These are phyloP conservation scores for Symphodus melops DNA, from an alignment of 2,113 vertebrate genomes.

Conservation along the genomic window DNA sequence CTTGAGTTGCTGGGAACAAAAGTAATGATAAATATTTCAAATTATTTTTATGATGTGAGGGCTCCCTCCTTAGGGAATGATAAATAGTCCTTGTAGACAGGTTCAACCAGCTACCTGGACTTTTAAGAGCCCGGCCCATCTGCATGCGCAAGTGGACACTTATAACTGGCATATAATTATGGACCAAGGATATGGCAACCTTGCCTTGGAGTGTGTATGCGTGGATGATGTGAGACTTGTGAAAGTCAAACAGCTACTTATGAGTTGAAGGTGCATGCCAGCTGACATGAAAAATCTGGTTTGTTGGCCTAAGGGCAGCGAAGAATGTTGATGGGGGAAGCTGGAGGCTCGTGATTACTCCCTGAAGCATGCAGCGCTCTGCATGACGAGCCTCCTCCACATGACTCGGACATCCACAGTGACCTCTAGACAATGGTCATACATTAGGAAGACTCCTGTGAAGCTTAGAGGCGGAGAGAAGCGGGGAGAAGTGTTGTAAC, in stretches of 20 bases:
- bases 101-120: constrained; percentile 73
- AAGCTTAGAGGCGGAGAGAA: constrained; percentile 39
- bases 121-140: constrained; percentile 75
- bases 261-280: constrained; percentile 83
- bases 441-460: constrained; percentile 41
- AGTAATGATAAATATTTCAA: constrained; percentile 61
- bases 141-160: constrained; percentile 82
- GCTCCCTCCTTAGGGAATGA: constrained; percentile 58
- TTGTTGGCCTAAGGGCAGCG: constrained; percentile 80
- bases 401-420: constrained; percentile 72
- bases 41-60: constrained; percentile 59
- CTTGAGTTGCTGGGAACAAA: constrained; percentile 33
- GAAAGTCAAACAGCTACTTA: constrained; percentile 88
- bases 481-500: constrained; percentile 15
- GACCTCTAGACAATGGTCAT: constrained; percentile 81
- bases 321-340: constrained; percentile 78
- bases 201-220: constrained; percentile 79
- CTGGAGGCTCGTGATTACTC: constrained; percentile 79
- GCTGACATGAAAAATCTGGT: constrained; percentile 87
- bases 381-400: constrained; percentile 72
- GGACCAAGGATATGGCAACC: constrained; percentile 83
- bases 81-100: constrained; percentile 63
- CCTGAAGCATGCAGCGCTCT: constrained; percentile 76
- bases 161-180: constrained; percentile 84
- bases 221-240: constrained; percentile 81